Conservation (phyloP, 2,797 vertebrate species). For the Muraenolepis orangiensis region DNA sequence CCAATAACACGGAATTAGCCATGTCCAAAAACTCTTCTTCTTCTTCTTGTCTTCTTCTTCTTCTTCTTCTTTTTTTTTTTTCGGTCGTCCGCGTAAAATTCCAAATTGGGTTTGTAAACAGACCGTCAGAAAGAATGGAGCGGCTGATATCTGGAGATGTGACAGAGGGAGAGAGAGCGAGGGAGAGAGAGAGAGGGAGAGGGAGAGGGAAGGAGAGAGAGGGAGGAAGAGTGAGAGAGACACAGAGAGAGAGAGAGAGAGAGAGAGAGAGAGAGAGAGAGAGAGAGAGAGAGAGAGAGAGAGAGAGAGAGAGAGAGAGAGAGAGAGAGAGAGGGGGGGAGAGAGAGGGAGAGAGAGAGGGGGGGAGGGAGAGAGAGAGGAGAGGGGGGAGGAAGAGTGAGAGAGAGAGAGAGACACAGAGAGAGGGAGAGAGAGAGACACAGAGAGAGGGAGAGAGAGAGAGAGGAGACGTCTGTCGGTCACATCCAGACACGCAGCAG, state of each 20-base stretch:
- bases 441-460: not conserved
- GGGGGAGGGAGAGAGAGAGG: not conserved
- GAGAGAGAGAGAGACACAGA: not conserved
- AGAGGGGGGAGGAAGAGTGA: not conserved
- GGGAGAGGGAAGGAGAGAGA: not conserved
- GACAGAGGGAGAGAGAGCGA: not conserved
- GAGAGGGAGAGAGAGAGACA: not conserved
- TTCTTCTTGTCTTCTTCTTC: not conserved
- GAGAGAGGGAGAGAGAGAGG: not conserved
- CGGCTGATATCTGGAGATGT: not conserved
- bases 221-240: not conserved
- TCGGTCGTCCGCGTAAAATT: not conserved
- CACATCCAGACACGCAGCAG: slow-evolving; percentile 25
- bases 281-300: not conserved
- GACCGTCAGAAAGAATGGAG: not conserved
- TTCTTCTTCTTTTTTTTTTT: not conserved
- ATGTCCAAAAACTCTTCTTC: not conserved
- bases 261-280: not conserved
- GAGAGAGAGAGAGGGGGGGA: not conserved
- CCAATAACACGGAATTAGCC: not conserved
- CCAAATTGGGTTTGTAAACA: not conserved
- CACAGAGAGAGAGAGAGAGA: not conserved
- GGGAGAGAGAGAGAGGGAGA: not conserved
- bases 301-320: not conserved
- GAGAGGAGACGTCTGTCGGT: not conserved